These are phyloP conservation scores for Diplolepis rosae DNA, from an alignment of 2,888 invertebrate genomes.

Conservation along the genomic window DNA sequence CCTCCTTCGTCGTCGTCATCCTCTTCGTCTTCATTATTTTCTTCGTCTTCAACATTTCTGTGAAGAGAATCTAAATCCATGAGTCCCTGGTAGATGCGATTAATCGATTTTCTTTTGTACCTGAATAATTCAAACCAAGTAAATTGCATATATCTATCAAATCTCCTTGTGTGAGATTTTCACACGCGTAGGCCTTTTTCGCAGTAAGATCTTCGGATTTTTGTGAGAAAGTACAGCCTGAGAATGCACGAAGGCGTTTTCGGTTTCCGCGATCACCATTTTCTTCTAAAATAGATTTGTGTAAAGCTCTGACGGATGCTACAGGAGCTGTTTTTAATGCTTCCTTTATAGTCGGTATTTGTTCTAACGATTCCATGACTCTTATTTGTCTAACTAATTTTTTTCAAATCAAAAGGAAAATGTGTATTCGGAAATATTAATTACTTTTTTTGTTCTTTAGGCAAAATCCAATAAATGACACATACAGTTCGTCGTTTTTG, in stretches of 20 bases:
- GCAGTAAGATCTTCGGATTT: constrained; percentile 6
- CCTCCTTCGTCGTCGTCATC: constrained; percentile 5
- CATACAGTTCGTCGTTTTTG: neutral
- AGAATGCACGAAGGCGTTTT: constrained; percentile 31
- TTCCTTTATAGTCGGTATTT: neutral
- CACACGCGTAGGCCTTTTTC: neutral
- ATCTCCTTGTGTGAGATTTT: neutral
- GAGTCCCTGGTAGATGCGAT: constrained; percentile 21
- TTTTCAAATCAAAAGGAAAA: neutral
- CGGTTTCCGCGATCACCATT: constrained; percentile 32
- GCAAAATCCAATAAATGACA: neutral
- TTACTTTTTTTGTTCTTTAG: neutral
- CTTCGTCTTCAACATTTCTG: neutral
- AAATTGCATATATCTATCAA: constrained; percentile 22
- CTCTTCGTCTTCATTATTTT: constrained; percentile 4
- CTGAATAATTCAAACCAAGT: constrained; percentile 17
- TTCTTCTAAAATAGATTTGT: constrained; percentile 27
- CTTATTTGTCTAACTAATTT: neutral
- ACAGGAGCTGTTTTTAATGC: constrained; percentile 7
- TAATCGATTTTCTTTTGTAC: constrained; percentile 21
- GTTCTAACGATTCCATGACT: neutral
- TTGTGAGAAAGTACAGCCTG: constrained; percentile 18
- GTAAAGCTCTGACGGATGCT: constrained; percentile 13
- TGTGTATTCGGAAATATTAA: neutral
- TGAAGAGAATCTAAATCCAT: constrained; percentile 3